phyloP scores from a whole-genome alignment of 2,888 invertebrate species.

The Dynastes tityus region DNA sequence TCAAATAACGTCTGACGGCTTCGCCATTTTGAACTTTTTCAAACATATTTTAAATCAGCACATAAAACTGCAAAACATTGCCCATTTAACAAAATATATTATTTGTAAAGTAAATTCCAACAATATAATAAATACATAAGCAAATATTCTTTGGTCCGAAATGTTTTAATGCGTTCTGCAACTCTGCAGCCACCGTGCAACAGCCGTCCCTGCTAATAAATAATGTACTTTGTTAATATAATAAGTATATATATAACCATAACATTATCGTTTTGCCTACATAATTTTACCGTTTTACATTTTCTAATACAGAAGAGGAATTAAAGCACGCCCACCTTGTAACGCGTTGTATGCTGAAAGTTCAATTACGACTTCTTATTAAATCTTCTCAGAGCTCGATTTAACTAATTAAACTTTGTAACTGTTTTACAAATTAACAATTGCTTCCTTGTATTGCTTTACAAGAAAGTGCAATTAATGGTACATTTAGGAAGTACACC shows the following conservation, averaged over 20 bases:
- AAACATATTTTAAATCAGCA: no score
- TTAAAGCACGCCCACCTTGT: neutral
- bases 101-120: no score
- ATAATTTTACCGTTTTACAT: neutral
- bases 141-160: no score
- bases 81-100: no score
- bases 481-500: slow-evolving; percentile 14
- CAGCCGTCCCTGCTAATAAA: no score
- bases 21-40: no score
- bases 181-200: no score
- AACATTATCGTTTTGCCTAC: neutral
- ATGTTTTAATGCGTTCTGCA: no score
- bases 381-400: neutral
- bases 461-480: slow-evolving; percentile 2
- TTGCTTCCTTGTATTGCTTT: slow-evolving; percentile 21
- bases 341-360: neutral
- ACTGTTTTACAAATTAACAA: neutral
- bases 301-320: neutral
- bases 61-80: no score
- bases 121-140: no score
- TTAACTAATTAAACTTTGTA: slow-evolving; percentile 8
- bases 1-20: no score
- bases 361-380: neutral
- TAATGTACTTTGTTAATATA: neutral
- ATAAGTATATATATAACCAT: no score